Base-by-base conservation (phyloP, 92 coral and sea anemone species). In the Porites divaricata region DNA sequence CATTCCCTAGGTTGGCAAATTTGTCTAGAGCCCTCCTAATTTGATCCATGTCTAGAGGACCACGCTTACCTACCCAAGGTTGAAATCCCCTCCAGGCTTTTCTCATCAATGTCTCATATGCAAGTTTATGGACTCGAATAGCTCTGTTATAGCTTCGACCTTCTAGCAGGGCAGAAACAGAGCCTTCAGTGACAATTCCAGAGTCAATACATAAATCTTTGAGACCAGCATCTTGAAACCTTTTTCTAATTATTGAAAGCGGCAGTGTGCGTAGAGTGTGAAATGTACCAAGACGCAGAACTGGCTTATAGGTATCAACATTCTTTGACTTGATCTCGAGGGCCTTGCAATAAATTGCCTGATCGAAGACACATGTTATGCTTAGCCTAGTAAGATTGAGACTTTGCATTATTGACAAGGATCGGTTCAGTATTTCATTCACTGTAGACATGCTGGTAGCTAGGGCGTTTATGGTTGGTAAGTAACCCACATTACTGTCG, bases 391-490 rank as follows among this genome's bases (percentile, higher is more conserved):
- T 23, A n/a, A 81, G 49, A 21, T 57, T 35, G 9, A 81, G 8
- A 50, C 48, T 81, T 10, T 54, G 50, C 70, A 71, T 77, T 85
- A 85, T 78, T 77, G 70, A 67, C 48, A 80, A 74, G 20, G 80
- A 78, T 48, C 79, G 81, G 49, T 74, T 54, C 12, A 74, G 72
- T 17, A 84, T 64, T 67, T 83, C 87, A 13, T 84, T 84, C 13
- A 84, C 81, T 25, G 88, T 84, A 35, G 61, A 53, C 83, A 84
- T 80, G 24, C 64, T 63, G 17, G 81, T 84, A 23, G 83, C 83
- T 25, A 82, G 88, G 24, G 74, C 88, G 74, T 84, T 73, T 0
- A 74, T 75, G 45, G 83, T 84, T 26, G 88, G 88, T 26, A 84
- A 78, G 69, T 82, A 72, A 35, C 83, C 83, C 13, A 83, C 81